Evolutionary conservation across 2,797 vertebrate genomes (phyloP).

Genomic region (Manis javanica): DNA sequence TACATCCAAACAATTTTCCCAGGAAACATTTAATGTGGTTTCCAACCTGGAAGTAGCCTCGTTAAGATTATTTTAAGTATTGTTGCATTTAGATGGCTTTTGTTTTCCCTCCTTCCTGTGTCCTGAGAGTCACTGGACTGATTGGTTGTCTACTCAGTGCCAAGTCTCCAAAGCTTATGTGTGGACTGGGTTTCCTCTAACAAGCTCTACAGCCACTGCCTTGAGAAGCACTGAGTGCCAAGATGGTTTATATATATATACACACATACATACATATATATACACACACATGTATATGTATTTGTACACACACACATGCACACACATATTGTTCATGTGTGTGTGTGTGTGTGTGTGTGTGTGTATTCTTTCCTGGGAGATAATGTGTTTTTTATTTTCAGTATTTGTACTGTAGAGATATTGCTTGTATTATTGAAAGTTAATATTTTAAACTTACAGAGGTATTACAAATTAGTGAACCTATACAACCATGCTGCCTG

Average conservation of each 20-base stretch:
- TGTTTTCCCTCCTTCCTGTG: conserved; percentile 63
- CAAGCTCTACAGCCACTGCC: conserved; percentile 63
- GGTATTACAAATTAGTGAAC: conserved; percentile 82
- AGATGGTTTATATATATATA: conserved; percentile 37
- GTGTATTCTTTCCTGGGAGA: conserved; percentile 61
- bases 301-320: conserved; percentile 17
- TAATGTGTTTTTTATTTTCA: neutral
- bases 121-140: conserved; percentile 56
- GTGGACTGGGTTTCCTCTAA: conserved; percentile 68
- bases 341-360: too few species aligned
- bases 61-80: conserved; percentile 67
- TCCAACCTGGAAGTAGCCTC: conserved; percentile 61
- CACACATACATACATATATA: conserved; percentile 60
- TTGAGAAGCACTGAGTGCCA: conserved; percentile 67
- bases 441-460: conserved; percentile 79
- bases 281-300: neutral
- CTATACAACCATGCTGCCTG: conserved; percentile 58
- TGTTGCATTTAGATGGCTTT: conserved; percentile 69
- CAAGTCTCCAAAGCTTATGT: conserved; percentile 61
- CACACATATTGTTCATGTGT: neutral
- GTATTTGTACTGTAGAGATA: conserved; percentile 71
- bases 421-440: conserved; percentile 80
- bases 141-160: conserved; percentile 70
- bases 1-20: conserved; percentile 58
- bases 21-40: conserved; percentile 58